Base-by-base conservation (phyloP, 1,140 invertebrate genomes). In the Steinernema khuongi region DNA sequence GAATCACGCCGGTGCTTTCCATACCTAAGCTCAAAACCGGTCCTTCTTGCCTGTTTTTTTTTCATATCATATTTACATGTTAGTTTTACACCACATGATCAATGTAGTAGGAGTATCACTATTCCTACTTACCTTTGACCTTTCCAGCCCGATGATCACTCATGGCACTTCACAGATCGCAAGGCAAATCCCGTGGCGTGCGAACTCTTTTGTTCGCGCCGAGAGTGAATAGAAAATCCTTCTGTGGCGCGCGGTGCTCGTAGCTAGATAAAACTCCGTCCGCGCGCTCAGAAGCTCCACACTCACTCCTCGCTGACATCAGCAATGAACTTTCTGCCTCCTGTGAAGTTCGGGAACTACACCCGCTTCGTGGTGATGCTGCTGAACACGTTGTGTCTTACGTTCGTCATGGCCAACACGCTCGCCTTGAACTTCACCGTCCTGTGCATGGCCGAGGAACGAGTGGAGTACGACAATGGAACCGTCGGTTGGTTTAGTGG, bases 181-280 rank as follows among this genome's bases (percentile, higher is more conserved):
- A 11, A 11, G 11, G 11, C 50, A 60, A 60, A 60, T 26, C 50
- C 50, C 50, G 11, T 60, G 50, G 26, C 50, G 50, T 60, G 50
- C 26, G 50, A 60, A 17, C 50, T 60, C 50, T 60, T 60, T 60
- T 60, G 50, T 60, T n/a, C 26, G 7, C 50, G 22, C 4, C 50
- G 50, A 60, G 50, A 60, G 4, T 60, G 50, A 60, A 60, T 17
- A 22, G 50, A 60, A 60, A 60, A 60, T 60, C 50, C 50, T 11
- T 22, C 50, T 11, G 11, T 60, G 14, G 50, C 14, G 50, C 26
- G 50, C 50, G 11, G 7, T 11, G 4, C 50, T 7, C 50, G 50
- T 4, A 60, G 50, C 22, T 4, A 7, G 14, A n/a, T 22, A 22
- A 60, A n/a, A 7, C 7, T 41, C 36, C 7, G 36, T 41, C 36